A percentile compares a stretch with the other conserved stretches of the same genome.
These are phyloP conservation scores for Acanthurus tractus DNA, from an alignment of 2,797 vertebrate genomes.

Conservation along the genomic window DNA sequence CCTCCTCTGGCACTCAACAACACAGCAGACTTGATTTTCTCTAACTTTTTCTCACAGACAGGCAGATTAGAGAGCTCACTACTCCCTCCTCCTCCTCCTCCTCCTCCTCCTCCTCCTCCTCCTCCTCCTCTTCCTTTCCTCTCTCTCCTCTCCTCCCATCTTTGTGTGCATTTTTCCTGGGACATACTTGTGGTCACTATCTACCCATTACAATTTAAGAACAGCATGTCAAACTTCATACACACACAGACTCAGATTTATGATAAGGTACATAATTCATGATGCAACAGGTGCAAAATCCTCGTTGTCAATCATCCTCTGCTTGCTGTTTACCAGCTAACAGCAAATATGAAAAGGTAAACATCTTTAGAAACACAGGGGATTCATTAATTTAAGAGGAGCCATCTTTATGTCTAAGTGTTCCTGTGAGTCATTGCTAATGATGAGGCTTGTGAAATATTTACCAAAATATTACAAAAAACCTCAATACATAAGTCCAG, in stretches of 20 bases:
- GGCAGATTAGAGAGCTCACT: slow-evolving; percentile 66
- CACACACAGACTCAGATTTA: neutral
- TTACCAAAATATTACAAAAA: neutral
- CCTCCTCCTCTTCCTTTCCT: slow-evolving; percentile 12
- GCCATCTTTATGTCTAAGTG: neutral
- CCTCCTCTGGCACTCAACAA: slow-evolving; percentile 51
- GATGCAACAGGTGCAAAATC: neutral
- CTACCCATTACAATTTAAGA: neutral
- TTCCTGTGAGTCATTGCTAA: neutral
- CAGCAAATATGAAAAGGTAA: neutral
- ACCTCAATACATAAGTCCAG: neutral
- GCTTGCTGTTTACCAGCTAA: neutral
- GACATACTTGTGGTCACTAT: neutral
- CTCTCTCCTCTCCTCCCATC: neutral
- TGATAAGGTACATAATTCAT: neutral
- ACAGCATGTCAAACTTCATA: neutral
- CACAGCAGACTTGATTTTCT: slow-evolving; percentile 55
- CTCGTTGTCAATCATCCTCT: too few relatives aligned
- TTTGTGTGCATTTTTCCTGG: neutral
- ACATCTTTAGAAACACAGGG: neutral
- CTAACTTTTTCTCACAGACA: slow-evolving; percentile 47
- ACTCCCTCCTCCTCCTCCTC: slow-evolving; percentile 25
- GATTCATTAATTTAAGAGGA: neutral
- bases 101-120: slow-evolving; percentile 21
- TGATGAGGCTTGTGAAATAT: neutral